These are phyloP conservation scores for Isoperla grammatica DNA, from an alignment of 2,888 invertebrate genomes.

Conservation along the genomic window DNA sequence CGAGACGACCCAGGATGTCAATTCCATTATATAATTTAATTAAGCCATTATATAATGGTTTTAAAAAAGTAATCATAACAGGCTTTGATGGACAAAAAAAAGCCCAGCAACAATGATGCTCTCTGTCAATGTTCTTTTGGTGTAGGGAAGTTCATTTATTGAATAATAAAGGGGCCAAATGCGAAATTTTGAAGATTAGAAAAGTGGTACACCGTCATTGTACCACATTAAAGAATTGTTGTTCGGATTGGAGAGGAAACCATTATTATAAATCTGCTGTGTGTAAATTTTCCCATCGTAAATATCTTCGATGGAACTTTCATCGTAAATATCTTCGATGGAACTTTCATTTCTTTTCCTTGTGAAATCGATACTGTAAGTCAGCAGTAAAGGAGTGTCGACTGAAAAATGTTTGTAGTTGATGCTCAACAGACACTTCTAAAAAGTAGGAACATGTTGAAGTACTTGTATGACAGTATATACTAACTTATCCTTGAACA, in stretches of 20 bases:
- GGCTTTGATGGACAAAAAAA: too few species aligned
- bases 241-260: too few species aligned
- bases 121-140: too few species aligned
- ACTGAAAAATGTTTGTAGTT: background rate
- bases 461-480: background rate
- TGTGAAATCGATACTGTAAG: slow-evolving; percentile 7
- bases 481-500: background rate
- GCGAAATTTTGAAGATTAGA: slow-evolving; percentile 31
- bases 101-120: too few species aligned
- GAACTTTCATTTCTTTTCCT: background rate
- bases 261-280: slow-evolving; percentile 9
- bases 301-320: slow-evolving; percentile 4
- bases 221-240: too few species aligned
- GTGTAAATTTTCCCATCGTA: slow-evolving; percentile 17
- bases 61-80: too few species aligned
- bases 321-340: slow-evolving; percentile 13
- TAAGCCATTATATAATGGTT: too few species aligned
- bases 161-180: too few species aligned
- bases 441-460: background rate
- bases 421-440: slow-evolving; percentile 4
- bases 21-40: too few species aligned
- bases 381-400: background rate
- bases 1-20: too few species aligned
- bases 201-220: slow-evolving; percentile 31
- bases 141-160: too few species aligned